phyloP scores from a whole-genome alignment of 2,797 vertebrate species.

The Poeciliopsis gracilis region DNA sequence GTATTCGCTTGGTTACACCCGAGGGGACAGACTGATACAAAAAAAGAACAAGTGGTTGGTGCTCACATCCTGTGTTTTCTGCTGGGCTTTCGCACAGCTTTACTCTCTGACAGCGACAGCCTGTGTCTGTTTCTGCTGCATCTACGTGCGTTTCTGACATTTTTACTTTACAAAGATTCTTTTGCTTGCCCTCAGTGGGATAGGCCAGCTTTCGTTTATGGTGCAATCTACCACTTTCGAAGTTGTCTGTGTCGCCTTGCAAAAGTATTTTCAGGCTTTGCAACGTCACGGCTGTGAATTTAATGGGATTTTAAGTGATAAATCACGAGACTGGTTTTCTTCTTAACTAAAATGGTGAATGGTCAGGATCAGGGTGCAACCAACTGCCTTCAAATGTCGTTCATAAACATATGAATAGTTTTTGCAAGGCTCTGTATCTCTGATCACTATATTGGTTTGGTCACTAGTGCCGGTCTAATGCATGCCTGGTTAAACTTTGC shows the following conservation, averaged over 20 bases:
- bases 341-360: neutral
- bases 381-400: neutral
- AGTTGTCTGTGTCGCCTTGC: neutral
- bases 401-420: neutral
- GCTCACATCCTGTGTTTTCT: slow-evolving; percentile 47
- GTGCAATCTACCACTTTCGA: neutral
- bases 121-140: neutral
- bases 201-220: too few species aligned
- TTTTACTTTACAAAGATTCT: neutral
- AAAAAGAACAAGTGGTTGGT: slow-evolving; percentile 19
- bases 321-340: neutral
- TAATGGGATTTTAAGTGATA: neutral
- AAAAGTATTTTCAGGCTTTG: neutral
- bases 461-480: neutral
- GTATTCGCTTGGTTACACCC: slow-evolving; percentile 17
- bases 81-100: slow-evolving; percentile 41
- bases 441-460: neutral
- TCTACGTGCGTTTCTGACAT: neutral
- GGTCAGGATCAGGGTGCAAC: too few species aligned
- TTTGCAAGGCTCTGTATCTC: neutral
- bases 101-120: slow-evolving; percentile 45
- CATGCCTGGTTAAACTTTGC: neutral
- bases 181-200: neutral
- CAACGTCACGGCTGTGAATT: neutral
- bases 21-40: slow-evolving; percentile 31